phyloP scores from a whole-genome alignment of 2,888 invertebrate genomes.

The Eudemis profundana region DNA sequence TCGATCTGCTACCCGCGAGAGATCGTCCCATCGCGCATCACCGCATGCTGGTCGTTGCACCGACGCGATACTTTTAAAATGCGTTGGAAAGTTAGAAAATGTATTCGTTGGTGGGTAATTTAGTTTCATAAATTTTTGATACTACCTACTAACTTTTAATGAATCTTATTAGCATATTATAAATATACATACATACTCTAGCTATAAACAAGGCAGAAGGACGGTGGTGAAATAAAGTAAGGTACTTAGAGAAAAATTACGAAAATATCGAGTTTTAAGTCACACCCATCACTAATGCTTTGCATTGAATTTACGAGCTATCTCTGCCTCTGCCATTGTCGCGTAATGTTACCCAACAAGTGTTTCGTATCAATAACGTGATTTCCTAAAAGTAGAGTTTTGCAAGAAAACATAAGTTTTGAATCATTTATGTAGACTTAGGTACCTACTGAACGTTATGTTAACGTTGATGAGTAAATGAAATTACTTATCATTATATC shows the following conservation, averaged over 20 bases:
- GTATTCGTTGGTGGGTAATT: constrained; percentile 57
- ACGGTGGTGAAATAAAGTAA: constrained; percentile 11
- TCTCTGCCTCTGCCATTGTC: constrained; percentile 59
- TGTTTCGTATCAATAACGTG: not conserved
- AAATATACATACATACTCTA: no score
- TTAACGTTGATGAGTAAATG: no score
- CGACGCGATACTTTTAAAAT: constrained; percentile 81
- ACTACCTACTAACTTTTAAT: constrained; percentile 46
- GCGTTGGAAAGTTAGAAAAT: constrained; percentile 83
- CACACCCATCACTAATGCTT: constrained; percentile 72
- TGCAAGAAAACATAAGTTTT: not conserved
- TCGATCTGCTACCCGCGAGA: constrained; percentile 84
- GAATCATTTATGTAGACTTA: no score
- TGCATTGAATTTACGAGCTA: constrained; percentile 70
- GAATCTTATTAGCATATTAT: constrained; percentile 33
- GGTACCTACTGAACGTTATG: no score
- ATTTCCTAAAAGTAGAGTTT: constrained; percentile 1
- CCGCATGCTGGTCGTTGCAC: constrained; percentile 82
- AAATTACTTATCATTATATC: no score
- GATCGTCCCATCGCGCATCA: constrained; percentile 79
- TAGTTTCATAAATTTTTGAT: constrained; percentile 50
- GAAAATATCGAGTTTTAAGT: constrained; percentile 55
- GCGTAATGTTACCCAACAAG: constrained; percentile 72
- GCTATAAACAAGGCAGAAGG: constrained; percentile 9
- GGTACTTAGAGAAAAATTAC: constrained; percentile 46